phyloP scores from a whole-genome alignment of 2,113 vertebrate species.

The Lepisosteus osseus region DNA sequence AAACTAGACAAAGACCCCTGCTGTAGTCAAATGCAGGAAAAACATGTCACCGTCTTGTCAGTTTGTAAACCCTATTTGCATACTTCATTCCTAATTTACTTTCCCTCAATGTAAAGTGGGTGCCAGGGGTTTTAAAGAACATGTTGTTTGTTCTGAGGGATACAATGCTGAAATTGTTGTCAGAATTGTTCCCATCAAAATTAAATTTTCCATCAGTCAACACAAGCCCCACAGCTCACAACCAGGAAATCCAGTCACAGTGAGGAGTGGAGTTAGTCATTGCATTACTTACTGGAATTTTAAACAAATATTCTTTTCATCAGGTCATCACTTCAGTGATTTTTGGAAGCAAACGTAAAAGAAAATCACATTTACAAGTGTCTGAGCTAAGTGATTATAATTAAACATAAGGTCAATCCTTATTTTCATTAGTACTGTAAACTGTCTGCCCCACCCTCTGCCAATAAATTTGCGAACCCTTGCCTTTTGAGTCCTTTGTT shows the following conservation, averaged over 20 bases:
- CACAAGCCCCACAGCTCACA: too few species aligned
- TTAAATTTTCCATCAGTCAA: too few species aligned
- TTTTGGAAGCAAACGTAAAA: neutral
- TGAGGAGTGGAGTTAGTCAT: constrained; percentile 9
- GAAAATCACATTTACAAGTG: too few species aligned
- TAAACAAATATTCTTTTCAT: constrained; percentile 2
- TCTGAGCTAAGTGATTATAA: too few species aligned
- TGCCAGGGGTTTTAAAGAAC: constrained; percentile 9
- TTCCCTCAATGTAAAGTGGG: neutral
- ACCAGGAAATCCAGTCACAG: neutral
- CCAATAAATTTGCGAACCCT: too few species aligned
- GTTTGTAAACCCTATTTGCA: neutral
- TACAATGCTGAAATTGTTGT: constrained; percentile 17
- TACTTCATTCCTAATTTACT: neutral
- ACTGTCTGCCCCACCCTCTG: too few species aligned
- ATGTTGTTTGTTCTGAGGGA: constrained; percentile 19
- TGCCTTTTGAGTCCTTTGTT: too few species aligned
- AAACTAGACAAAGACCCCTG: neutral
- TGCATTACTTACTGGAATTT: constrained; percentile 18
- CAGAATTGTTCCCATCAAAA: too few species aligned
- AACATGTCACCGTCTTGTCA: neutral
- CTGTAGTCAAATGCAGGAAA: too few species aligned
- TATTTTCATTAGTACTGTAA: too few species aligned
- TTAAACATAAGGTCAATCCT: too few species aligned
- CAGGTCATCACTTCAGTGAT: neutral